phyloP scores from a whole-genome alignment of 1,140 invertebrate genomes.

The Globodera rostochiensis region DNA sequence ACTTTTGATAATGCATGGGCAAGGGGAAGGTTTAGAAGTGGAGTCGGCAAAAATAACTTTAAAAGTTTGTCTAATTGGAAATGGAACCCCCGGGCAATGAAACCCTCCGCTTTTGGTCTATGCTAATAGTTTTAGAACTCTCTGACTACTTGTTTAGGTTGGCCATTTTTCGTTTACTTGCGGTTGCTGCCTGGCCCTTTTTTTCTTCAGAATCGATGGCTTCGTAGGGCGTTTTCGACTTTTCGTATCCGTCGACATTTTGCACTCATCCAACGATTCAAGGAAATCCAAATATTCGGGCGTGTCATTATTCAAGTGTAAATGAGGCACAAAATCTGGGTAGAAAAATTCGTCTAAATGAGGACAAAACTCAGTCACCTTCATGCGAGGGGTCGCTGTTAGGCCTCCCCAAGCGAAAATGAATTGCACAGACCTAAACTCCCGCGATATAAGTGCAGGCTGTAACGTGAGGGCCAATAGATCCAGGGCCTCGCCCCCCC shows the following conservation, averaged over 20 bases:
- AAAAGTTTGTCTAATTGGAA: no score
- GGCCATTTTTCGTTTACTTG: neutral
- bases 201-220: constrained; percentile 18
- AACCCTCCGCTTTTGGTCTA: no score
- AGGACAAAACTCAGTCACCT: constrained; percentile 5
- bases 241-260: neutral
- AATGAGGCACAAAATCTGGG: constrained; percentile 56
- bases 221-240: constrained; percentile 9
- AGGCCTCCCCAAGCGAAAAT: constrained; percentile 52
- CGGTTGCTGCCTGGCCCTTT: neutral
- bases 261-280: constrained; percentile 18
- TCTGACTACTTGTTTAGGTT: no score
- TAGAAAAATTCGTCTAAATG: constrained; percentile 22
- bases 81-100: no score
- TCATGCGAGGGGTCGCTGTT: constrained; percentile 49
- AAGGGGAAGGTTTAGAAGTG: no score
- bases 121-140: no score
- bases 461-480: no score
- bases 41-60: no score
- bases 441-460: no score
- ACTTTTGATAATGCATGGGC: no score
- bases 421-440: constrained; percentile 55
- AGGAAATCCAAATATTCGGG: constrained; percentile 18
- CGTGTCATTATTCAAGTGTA: constrained; percentile 32
- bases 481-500: no score